Base-by-base conservation (phyloP, 2,888 invertebrate species). In the Lasius fuliginosus region DNA sequence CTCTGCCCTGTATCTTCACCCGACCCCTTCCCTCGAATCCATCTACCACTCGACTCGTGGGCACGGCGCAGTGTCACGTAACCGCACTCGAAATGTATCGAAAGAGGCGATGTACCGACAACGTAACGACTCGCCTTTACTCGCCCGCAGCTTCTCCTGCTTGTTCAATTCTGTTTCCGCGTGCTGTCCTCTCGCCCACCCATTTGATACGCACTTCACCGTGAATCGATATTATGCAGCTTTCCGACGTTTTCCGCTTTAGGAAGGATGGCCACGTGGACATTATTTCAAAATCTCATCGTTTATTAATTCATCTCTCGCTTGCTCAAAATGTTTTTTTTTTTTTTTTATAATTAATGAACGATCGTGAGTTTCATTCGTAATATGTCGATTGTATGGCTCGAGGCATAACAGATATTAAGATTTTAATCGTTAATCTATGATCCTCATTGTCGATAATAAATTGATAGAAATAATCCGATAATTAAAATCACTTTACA, bases 51-150 rank as follows among this genome's bases (percentile, higher is more conserved):
- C 77, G 77, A 73, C 84, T 84, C 84, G 83, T 84, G 83, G 86
- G 67, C 64, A 81, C 85, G 87, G 88, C 90, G 85, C 89, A 87
- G 87, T 90, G 91, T 92, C 92, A 88, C 91, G 87, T 90, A 91
- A 91, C 92, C 90, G 84, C 91, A 88, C 85, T 87, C 74, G 76
- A 87, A 89, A 88, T 88, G 87, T 89, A 91, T 91, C 91, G 89
- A 88, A 89, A 83, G 85, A 86, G 88, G 86, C 87, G 68, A 86
- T 76, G 77, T 77, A 69, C 49, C 73, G 71, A 68, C 65, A 69
- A 86, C 73, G 68, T 85, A 88, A 85, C 83, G 85, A 86, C 74
- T 85, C 77, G 82, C 76, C 85, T 88, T 73, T 85, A 75, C 69
- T 84, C 77, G 69, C 81, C 82, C 73, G 68, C 71, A 74, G 46